phyloP scores from a whole-genome alignment of 2,113 vertebrate species.

The Actenoides lindsayi region DNA sequence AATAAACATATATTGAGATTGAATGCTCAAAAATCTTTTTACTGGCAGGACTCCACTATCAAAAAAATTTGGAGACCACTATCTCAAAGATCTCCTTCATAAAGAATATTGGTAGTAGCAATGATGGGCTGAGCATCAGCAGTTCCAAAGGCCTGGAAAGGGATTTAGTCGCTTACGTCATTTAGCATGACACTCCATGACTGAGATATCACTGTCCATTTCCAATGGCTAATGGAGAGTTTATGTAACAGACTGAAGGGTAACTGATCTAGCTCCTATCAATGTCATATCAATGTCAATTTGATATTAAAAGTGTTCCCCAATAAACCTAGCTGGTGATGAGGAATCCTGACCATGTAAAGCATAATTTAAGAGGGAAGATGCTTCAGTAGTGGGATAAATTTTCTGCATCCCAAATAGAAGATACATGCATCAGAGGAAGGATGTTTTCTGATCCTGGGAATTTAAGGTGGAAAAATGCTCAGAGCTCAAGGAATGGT shows the following conservation, averaged over 20 bases:
- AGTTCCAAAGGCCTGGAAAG: background rate
- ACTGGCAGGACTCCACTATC: background rate
- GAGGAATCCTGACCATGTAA: background rate
- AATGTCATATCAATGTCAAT: background rate
- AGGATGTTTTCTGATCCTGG: background rate
- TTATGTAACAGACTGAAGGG: background rate
- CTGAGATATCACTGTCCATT: background rate
- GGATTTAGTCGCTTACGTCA: fast-evolving
- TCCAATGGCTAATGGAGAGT: background rate
- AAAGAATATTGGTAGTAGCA: background rate
- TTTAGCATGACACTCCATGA: background rate
- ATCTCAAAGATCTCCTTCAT: background rate
- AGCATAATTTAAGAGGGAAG: background rate
- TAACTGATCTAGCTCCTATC: background rate
- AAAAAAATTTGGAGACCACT: background rate
- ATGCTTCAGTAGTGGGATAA: background rate
- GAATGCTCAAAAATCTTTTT: background rate
- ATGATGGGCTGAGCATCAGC: background rate
- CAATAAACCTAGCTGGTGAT: background rate
- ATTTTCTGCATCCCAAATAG: background rate
- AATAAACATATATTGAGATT: background rate
- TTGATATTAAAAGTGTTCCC: background rate
- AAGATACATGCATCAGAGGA: background rate
- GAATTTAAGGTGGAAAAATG: background rate
- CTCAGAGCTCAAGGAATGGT: background rate